Conservation (phyloP, 2,888 invertebrate species). For the Malachius bipustulatus region DNA sequence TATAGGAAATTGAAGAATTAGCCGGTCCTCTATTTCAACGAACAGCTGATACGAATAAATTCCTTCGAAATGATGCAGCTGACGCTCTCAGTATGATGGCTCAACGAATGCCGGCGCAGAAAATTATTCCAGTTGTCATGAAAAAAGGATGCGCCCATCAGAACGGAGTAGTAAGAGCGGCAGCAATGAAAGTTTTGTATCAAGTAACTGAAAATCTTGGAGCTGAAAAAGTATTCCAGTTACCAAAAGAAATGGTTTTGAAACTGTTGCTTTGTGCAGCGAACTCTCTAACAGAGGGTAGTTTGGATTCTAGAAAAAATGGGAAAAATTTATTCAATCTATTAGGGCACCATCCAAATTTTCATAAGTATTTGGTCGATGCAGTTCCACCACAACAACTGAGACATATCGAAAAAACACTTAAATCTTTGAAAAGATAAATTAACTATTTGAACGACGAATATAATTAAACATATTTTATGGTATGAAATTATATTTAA, state of each 20-base stretch:
- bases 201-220: conserved; percentile 63
- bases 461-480: no score
- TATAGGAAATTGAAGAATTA: conserved; percentile 75
- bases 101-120: conserved; percentile 56
- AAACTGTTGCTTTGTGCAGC: conserved; percentile 70
- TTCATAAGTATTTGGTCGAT: conserved; percentile 64
- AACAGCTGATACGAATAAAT: conserved; percentile 88
- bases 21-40: conserved; percentile 71
- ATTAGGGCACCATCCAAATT: conserved; percentile 60
- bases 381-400: conserved; percentile 67
- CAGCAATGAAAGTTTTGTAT: conserved; percentile 67
- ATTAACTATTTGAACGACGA: no score
- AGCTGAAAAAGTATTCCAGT: conserved; percentile 55
- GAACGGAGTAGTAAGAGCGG: conserved; percentile 76
- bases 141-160: conserved; percentile 67
- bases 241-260: conserved; percentile 67
- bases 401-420: conserved; percentile 72
- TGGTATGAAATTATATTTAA: no score
- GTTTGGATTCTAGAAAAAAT: conserved; percentile 66
- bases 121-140: conserved; percentile 54
- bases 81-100: conserved; percentile 73
- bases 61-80: conserved; percentile 81
- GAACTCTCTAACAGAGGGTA: conserved; percentile 74
- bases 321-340: conserved; percentile 66
- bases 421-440: conserved; percentile 40